phyloP scores from a whole-genome alignment of 2,797 vertebrate species.

The Anguilla marmorata region DNA sequence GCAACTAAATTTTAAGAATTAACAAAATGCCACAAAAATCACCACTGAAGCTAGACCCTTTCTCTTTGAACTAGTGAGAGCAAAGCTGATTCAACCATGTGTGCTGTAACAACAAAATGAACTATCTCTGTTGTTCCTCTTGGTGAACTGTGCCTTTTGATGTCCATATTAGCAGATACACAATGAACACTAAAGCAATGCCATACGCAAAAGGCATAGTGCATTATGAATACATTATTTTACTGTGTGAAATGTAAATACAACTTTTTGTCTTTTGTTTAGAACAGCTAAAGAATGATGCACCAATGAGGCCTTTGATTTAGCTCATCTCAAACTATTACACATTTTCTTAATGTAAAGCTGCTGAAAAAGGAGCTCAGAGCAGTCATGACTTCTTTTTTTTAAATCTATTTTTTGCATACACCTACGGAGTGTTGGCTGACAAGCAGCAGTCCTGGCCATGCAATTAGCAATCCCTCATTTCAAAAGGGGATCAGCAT shows the following conservation, averaged over 20 bases:
- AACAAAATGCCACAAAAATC: too few relatives aligned
- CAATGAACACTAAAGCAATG: background rate
- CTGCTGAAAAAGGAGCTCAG: background rate
- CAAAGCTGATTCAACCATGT: too few relatives aligned
- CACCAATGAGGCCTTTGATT: background rate
- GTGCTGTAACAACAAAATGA: too few relatives aligned
- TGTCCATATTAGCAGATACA: too few relatives aligned
- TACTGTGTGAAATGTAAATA: background rate
- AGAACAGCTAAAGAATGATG: background rate
- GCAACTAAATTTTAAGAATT: background rate
- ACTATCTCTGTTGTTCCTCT: too few relatives aligned
- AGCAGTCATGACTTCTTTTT: background rate
- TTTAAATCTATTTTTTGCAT: background rate
- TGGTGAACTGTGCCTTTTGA: too few relatives aligned
- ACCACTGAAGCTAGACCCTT: too few relatives aligned
- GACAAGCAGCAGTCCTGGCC: constrained; percentile 8
- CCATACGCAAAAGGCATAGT: background rate
- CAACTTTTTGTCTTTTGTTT: background rate
- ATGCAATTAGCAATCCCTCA: background rate
- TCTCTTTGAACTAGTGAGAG: too few relatives aligned
- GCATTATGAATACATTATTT: too few relatives aligned
- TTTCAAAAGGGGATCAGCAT: background rate
- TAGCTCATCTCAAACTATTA: background rate
- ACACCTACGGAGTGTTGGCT: constrained; percentile 12
- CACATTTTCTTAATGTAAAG: background rate